phyloP scores from a whole-genome alignment of 2,888 invertebrate genomes.

The Ctena decussata region DNA sequence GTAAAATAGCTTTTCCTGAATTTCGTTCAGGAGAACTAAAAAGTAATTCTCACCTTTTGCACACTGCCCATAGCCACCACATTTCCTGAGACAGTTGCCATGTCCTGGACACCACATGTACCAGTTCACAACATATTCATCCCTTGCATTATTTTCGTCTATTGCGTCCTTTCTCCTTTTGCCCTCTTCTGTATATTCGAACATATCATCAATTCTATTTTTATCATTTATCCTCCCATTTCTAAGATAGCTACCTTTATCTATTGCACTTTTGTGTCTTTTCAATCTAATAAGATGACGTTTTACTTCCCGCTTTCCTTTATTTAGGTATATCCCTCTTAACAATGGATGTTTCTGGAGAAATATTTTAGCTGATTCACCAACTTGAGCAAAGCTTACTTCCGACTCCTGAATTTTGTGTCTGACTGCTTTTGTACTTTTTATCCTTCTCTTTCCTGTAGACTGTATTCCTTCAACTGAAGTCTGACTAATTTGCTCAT shows the following conservation, averaged over 20 bases:
- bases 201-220: slow-evolving; percentile 82
- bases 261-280: slow-evolving; percentile 72
- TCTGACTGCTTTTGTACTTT: slow-evolving; percentile 38
- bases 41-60: slow-evolving; percentile 72
- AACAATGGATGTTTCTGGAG: slow-evolving; percentile 74
- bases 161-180: slow-evolving; percentile 65
- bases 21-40: no score
- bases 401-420: slow-evolving; percentile 43
- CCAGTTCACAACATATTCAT: slow-evolving; percentile 84
- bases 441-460: not conserved
- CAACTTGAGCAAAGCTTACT: slow-evolving; percentile 70
- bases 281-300: slow-evolving; percentile 70
- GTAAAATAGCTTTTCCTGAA: no score
- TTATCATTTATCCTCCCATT: slow-evolving; percentile 75
- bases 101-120: slow-evolving; percentile 84
- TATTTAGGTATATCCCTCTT: slow-evolving; percentile 78
- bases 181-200: slow-evolving; percentile 78
- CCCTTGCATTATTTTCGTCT: slow-evolving; percentile 66
- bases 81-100: slow-evolving; percentile 81
- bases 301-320: slow-evolving; percentile 82
- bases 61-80: slow-evolving; percentile 82
- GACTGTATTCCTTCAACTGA: not conserved
- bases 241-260: slow-evolving; percentile 78
- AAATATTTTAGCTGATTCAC: slow-evolving; percentile 70
- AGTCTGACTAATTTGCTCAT: not conserved